Percentiles rank a stretch among this genome's conserved stretches.
Evolutionary conservation across 2,113 vertebrate genomes (phyloP).

Genomic region (Etheostoma spectabile): DNA sequence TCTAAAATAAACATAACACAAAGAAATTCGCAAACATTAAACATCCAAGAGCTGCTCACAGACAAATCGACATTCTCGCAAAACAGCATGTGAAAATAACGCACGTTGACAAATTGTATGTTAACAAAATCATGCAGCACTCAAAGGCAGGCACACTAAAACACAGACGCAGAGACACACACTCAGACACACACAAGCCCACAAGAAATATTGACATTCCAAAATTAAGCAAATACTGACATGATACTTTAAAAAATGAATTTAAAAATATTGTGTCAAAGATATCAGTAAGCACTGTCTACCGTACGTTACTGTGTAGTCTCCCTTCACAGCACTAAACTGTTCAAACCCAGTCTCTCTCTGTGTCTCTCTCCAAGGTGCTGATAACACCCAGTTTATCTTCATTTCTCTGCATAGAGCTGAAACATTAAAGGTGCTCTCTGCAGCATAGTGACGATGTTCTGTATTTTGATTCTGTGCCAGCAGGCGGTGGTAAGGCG

Average conservation of each 20-base stretch:
- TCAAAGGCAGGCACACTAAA: slow-evolving; percentile 68
- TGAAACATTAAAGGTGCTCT: slow-evolving; percentile 7
- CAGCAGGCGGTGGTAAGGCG: not conserved
- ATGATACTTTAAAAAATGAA: slow-evolving; percentile 14
- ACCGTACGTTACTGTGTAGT: not conserved
- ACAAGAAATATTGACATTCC: slow-evolving; percentile 35
- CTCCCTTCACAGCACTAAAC: not conserved
- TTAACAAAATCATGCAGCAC: slow-evolving; percentile 75
- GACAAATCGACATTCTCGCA: not conserved
- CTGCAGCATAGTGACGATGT: not conserved
- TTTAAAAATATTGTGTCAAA: not conserved
- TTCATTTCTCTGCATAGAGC: not conserved
- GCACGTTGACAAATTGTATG: slow-evolving; percentile 58
- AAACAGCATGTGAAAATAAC: slow-evolving; percentile 25
- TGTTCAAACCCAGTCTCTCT: not conserved
- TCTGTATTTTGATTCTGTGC: not conserved
- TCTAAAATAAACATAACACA: slow-evolving; percentile 61
- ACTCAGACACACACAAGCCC: slow-evolving; percentile 66
- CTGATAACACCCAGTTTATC: slow-evolving; percentile 6
- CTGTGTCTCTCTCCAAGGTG: slow-evolving; percentile 11
- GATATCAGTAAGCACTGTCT: not conserved
- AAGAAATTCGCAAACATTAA: slow-evolving; percentile 53
- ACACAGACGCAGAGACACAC: slow-evolving; percentile 71
- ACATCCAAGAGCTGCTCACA: slow-evolving; percentile 37
- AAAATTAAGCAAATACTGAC: slow-evolving; percentile 31